phyloP scores from a whole-genome alignment of 2,113 vertebrate species.

The Macrotus californicus region DNA sequence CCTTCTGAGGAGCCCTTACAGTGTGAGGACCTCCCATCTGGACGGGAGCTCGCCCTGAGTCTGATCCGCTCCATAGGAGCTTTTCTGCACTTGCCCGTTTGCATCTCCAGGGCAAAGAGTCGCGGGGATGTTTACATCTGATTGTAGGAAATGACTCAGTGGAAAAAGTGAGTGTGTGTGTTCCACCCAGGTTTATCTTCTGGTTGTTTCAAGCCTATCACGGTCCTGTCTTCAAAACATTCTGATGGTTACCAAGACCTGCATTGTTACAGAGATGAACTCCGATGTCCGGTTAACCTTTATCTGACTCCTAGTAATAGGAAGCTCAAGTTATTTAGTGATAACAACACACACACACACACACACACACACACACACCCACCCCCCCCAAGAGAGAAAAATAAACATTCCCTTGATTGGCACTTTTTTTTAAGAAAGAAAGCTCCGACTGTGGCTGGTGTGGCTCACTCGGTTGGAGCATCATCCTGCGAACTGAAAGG shows the following conservation, averaged over 20 bases:
- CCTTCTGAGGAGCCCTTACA: background rate
- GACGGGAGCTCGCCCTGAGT: background rate
- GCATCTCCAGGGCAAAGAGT: background rate
- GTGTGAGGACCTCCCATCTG: background rate
- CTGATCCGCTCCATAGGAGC: background rate
- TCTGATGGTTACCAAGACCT: background rate
- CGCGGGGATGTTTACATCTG: background rate
- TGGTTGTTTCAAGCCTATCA: background rate
- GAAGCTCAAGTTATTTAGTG: background rate
- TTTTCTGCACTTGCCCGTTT: background rate
- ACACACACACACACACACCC: background rate
- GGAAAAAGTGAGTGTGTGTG: background rate
- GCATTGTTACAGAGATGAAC: background rate
- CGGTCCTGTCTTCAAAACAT: background rate
- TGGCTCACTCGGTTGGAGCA: no score
- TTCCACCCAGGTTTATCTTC: background rate
- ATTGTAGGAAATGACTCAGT: background rate
- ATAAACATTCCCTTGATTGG: background rate
- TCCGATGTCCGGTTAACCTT: background rate
- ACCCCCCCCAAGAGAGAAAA: background rate
- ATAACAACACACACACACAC: background rate
- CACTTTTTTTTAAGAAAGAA: background rate
- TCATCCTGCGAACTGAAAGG: no score
- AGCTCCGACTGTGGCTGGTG: no score
- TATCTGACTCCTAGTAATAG: background rate